Evolutionary conservation across 2,888 invertebrate species (phyloP).

Genomic region (Girardia tigrina): DNA sequence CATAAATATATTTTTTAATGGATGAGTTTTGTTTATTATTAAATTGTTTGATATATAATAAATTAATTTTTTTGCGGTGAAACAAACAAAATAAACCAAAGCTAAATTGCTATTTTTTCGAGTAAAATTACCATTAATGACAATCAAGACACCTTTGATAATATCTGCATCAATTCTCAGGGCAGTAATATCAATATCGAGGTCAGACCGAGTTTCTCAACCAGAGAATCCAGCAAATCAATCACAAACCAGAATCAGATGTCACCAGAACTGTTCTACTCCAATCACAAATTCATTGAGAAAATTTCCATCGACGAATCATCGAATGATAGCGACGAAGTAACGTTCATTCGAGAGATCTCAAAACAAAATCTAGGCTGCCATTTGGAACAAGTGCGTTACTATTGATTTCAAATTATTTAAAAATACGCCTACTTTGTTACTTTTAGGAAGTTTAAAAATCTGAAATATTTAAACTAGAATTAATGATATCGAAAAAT

Average conservation of each 20-base stretch:
- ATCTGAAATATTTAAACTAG: too few species aligned
- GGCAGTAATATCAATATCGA: background rate
- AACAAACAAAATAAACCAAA: too few species aligned
- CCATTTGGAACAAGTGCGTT: slow-evolving; percentile 64
- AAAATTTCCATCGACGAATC: background rate
- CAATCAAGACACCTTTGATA: background rate
- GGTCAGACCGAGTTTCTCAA: background rate
- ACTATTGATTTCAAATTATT: too few species aligned
- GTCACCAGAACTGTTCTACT: background rate
- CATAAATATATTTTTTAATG: too few species aligned
- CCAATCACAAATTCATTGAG: background rate
- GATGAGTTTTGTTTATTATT: too few species aligned
- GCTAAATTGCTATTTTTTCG: too few species aligned
- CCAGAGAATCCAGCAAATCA: background rate
- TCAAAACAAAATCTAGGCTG: slow-evolving; percentile 58
- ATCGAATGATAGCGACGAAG: background rate
- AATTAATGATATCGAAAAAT: too few species aligned
- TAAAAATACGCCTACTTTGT: too few species aligned
- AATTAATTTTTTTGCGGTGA: too few species aligned
- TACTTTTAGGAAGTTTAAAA: too few species aligned
- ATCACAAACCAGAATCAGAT: background rate
- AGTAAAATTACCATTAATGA: background rate
- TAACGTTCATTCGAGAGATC: background rate
- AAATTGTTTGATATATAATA: too few species aligned
- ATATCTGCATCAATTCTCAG: slow-evolving; percentile 16